These are phyloP conservation scores for Papilio demoleus DNA, from an alignment of 2,888 invertebrate species.

Conservation along the genomic window DNA sequence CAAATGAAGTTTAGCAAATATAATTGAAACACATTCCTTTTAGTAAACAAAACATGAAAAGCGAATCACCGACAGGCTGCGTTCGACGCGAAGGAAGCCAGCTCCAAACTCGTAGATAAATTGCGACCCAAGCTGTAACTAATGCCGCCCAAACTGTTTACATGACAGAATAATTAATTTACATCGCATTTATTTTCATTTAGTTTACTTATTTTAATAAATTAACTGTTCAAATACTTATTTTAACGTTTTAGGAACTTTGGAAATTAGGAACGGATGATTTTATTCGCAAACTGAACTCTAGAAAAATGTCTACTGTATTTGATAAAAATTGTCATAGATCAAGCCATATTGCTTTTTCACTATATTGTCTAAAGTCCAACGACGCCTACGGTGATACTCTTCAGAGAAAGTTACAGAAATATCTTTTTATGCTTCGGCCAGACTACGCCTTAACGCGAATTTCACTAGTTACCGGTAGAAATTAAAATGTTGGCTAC, in stretches of 20 bases:
- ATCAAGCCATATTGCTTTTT: too few species aligned
- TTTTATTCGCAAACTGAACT: too few species aligned
- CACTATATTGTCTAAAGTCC: too few species aligned
- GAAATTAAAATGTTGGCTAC: too few species aligned
- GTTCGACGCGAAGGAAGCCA: conserved; percentile 29
- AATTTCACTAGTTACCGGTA: too few species aligned
- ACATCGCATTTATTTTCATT: conserved; percentile 29
- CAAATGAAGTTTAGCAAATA: neutral
- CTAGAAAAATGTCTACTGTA: too few species aligned
- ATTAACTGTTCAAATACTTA: neutral
- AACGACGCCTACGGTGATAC: neutral
- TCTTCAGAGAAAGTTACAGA: neutral
- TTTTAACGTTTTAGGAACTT: neutral
- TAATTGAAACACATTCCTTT: neutral
- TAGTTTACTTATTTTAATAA: neutral
- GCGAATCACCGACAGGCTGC: conserved; percentile 27
- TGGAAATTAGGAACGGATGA: conserved; percentile 1
- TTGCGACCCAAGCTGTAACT: conserved; percentile 29
- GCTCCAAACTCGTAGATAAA: conserved; percentile 28
- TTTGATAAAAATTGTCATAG: too few species aligned
- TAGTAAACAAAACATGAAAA: conserved; percentile 27
- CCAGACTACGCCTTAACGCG: too few species aligned
- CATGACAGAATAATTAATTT: conserved; percentile 34
- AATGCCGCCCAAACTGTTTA: conserved; percentile 34
- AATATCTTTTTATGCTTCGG: too few species aligned